Base-by-base conservation (phyloP, 2,797 vertebrate species). In the Sebastes hopkinsi region DNA sequence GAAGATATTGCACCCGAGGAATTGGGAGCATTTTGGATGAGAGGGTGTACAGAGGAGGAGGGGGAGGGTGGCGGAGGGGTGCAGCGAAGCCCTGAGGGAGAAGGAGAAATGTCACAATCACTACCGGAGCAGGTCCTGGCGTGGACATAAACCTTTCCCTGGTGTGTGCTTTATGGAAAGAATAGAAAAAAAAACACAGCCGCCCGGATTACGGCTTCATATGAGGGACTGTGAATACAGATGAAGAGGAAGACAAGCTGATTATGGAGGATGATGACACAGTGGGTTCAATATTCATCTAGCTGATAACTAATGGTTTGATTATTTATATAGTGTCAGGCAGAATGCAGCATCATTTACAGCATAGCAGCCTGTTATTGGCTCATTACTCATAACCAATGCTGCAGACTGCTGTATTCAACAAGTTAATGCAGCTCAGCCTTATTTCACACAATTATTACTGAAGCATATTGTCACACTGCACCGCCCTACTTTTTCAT, bases 101-200 rank as follows among this genome's bases (percentile, higher is more conserved):
- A 85, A 65, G 82, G 85, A 92, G 90, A 95, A 96, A 95, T 95
- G 94, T 95, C 95, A 95, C 91, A 89, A 92, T 91, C 90, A 82
- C 86, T 90, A 86, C 83, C 78, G 60, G 90, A 93, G 85, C 89
- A 65, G 75, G 82, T 82, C 81, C 80, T 84, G 83, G 77, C 71
- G 16, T 67, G 88, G 92, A 92, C 93, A 83, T 88, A 89, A 92
- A 87, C 88, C 86, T 92, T 92, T 91, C 52, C 22, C 65, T 71
- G 60, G 20, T 59, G 75, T 78, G 77, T 59, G 56, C 55, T 82
- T 79, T 77, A 65, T 71, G 27, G 73, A 56, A 72, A 16, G 18
- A 42, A 46, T 22, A 27, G 25, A 62, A 61, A 69, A 73, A n/a
- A n/a, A 18, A n/a, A 56, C 10, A 83, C 70, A 77, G 60, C 73